phyloP scores from a whole-genome alignment of 2,888 invertebrate species.

The Quadroppia sp. region DNA sequence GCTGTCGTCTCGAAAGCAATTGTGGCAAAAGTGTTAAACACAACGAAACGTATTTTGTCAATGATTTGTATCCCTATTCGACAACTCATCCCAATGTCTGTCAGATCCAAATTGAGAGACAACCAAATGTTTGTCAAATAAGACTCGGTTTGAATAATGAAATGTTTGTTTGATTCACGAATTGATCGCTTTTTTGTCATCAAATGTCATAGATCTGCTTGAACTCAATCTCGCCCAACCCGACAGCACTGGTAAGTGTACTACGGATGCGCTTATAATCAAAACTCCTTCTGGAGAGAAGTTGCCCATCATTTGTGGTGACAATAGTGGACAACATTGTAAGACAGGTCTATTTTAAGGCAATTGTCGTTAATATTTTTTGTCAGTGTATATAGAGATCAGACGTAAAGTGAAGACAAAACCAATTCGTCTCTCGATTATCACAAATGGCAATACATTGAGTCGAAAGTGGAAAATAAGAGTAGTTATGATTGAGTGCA shows the following conservation, averaged over 20 bases:
- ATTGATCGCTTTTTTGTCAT: too few relatives aligned
- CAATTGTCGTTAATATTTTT: background rate
- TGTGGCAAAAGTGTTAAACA: constrained; percentile 45
- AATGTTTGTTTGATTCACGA: too few relatives aligned
- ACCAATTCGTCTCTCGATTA: background rate
- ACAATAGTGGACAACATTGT: constrained; percentile 29
- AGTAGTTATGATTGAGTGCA: constrained; percentile 2
- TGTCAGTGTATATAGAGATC: constrained; percentile 4
- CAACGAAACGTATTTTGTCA: constrained; percentile 45
- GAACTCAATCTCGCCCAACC: background rate
- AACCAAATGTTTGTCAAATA: constrained; percentile 21
- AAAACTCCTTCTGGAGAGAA: background rate
- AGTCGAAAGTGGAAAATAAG: constrained; percentile 33
- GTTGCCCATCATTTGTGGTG: constrained; percentile 16
- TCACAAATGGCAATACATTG: background rate
- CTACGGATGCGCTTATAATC: constrained; percentile 4
- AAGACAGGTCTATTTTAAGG: background rate
- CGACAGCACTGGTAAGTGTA: background rate
- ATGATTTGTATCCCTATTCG: constrained; percentile 16
- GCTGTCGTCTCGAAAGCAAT: background rate
- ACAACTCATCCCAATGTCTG: constrained; percentile 20
- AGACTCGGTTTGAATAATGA: background rate
- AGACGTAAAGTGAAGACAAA: background rate
- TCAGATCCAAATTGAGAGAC: constrained; percentile 12
- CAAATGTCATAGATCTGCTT: background rate